Base-by-base conservation (phyloP, 2,113 vertebrate genomes). In the Macquaria ambigua region DNA sequence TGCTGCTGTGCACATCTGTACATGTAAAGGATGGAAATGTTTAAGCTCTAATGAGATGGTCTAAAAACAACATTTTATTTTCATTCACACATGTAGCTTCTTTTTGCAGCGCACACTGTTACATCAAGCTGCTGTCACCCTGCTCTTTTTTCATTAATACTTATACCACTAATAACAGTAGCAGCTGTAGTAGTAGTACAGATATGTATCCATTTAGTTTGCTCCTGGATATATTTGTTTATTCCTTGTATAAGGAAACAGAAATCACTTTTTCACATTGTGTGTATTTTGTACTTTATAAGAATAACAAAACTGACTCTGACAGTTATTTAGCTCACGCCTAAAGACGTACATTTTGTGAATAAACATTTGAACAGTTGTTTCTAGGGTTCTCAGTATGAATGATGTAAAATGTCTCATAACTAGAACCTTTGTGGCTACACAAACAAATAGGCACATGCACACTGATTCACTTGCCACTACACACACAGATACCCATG, bases 1-100 rank as follows among this genome's bases (percentile, higher is more conserved):
- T 78, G 79, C 82, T 50, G 66, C 31, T 7, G 64, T 0, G 46
- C 66, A 76, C 69, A 23, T 68, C 21, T 58, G 31, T 15, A 50
- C 10, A 18, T 15, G 20, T 34, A 3, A 59, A 68, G 39, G 48
- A 61, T 39, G 23, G 2, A 59, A 23, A 48, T 56, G 64, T 78
- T 23, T 8, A 28, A 74, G 21, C 5, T 56, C 50, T 34, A 16
- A 28, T 52, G 20, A 52, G 41, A 23, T 21, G 28, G 28, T 31
- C 28, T 31, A 34, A 34, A 34, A 34, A 34, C 34, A 34, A 34
- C 3, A 34, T 34, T 34, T 34, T 31, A 31, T 31, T 31, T 31
- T 34, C 34, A 34, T 34, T 15, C 37, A 23, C 11, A 58, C 12
- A 5, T 12, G 66, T 50, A 8, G 58, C 23, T n/a, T 55, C 16